Evolutionary conservation across 2,797 vertebrate species (phyloP).

Genomic region (Chaetodon trifasciatus): DNA sequence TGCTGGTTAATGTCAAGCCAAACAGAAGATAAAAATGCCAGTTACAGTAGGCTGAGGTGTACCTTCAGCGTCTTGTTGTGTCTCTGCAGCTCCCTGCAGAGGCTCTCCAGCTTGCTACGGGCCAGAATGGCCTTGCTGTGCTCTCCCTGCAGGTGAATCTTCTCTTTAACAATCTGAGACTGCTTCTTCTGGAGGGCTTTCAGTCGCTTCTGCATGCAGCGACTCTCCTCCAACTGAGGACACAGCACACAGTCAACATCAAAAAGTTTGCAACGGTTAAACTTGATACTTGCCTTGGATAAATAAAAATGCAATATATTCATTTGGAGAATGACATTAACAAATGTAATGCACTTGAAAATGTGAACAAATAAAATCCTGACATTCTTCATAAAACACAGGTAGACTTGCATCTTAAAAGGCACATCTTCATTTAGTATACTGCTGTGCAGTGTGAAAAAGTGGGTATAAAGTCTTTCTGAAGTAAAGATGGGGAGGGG

Average conservation of each 20-base stretch:
- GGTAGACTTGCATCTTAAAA: too few relatives aligned
- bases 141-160: constrained; percentile 96
- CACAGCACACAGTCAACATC: background rate
- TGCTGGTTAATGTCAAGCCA: background rate
- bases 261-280: background rate
- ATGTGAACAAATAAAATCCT: too few relatives aligned
- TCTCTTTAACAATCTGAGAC: constrained; percentile 96
- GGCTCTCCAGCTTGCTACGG: constrained; percentile 97
- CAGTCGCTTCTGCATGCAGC: constrained; percentile 96
- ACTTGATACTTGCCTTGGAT: too few relatives aligned
- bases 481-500: too few relatives aligned
- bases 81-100: constrained; percentile 97
- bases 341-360: too few relatives aligned
- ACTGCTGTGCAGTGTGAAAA: too few relatives aligned
- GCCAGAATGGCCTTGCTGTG: constrained; percentile 98
- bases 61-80: constrained; percentile 99
- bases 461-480: too few relatives aligned
- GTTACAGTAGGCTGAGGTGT: constrained; percentile 7
- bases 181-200: constrained; percentile 98
- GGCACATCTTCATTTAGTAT: too few relatives aligned
- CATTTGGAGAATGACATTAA: too few relatives aligned
- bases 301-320: too few relatives aligned
- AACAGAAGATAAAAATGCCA: background rate
- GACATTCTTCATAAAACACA: too few relatives aligned
- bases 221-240: constrained; percentile 94